Base-by-base conservation (phyloP, 2,888 invertebrate genomes). In the Lasioglossum malachurum region DNA sequence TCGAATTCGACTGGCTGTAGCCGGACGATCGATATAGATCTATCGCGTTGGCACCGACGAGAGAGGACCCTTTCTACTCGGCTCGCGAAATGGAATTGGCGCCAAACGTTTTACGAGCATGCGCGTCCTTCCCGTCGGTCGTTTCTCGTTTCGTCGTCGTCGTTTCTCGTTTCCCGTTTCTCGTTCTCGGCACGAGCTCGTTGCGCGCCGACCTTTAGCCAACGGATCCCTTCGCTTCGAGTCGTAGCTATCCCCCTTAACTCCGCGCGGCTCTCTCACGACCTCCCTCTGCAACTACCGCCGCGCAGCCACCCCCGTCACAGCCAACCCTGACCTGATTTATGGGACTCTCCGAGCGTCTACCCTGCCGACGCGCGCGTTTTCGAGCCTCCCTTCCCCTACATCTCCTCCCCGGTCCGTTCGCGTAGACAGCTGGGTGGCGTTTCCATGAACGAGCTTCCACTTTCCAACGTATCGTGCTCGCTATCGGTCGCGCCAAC, bases 261-360 rank as follows among this genome's bases (percentile, higher is more conserved):
- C 93, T 92, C 91, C 90, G 89, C 90, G 84, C 84, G 80, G 86
- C 89, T 86, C 91, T n/a, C 57, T 89, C 89, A 88, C 67, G 71
- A 49, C 88, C 91, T 86, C 91, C 92, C 90, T 89, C 92, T 92
- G 89, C 90, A 83, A 84, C 91, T 91, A 86, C 88, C 92, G 92
- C 93, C 92, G 88, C 92, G 89, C 92, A 91, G 88, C 93, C 93
- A 92, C 93, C 93, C 92, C 93, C 93, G 93, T 93, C 91, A 41
- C 71, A 41, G 94, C 93, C 95, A 94, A 95, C 95, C 95, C 95
- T 95, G 95, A 95, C 96, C 96, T 96, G 96, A 96, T 96, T 96
- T 96, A 96, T 96, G 96, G 95, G 96, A 96, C 96, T 90, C 96
- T 96, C 96, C 96, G 96, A 96, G 96, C 96, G 96, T 96, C 96